Base-by-base conservation (phyloP, 2,888 invertebrate species). In the Osmoderma eremita region DNA sequence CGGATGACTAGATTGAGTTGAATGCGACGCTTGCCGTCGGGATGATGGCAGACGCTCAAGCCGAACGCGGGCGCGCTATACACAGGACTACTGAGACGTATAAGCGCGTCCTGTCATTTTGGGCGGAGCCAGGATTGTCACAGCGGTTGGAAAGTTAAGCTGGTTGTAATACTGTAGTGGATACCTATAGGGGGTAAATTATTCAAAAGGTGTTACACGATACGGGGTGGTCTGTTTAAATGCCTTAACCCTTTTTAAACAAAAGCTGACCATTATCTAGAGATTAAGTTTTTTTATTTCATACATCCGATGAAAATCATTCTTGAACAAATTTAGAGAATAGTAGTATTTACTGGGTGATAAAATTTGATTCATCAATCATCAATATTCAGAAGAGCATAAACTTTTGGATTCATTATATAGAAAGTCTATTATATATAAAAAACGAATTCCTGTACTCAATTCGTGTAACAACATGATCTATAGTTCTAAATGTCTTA, bases 81-180 rank as follows among this genome's bases (percentile, higher is more conserved):
- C 77, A 77, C 79, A 79, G 78, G 80, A 81, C 80, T 82, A 79
- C 76, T 78, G 79, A 78, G 77, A 78, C 78, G 78, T 76, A 79
- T 78, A 78, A 80, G 76, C 77, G 79, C 74, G 75, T 80, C 78
- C 78, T 79, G 77, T 76, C 78, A 75, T 75, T 74, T 36, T 69
- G 77, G 80, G 80, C 78, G 80, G 80, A 76, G 78, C 68, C 78
- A 76, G 79, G 79, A 81, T 80, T 81, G 82, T 81, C 81, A 81
- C 80, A 80, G 81, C 79, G 80, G 82, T 81, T 81, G 78, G 76
- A 76, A 80, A 79, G 78, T 78, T 79, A 81, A 81, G 78, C 78
- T 78, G 77, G 77, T 77, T 78, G 78, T 77, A 75, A 78, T 77
- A 77, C 72, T 69, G 70, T 65, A 68, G 64, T 63, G 67, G 73